phyloP scores from a whole-genome alignment of 2,797 vertebrate species.

The Dicrostonyx torquatus region DNA sequence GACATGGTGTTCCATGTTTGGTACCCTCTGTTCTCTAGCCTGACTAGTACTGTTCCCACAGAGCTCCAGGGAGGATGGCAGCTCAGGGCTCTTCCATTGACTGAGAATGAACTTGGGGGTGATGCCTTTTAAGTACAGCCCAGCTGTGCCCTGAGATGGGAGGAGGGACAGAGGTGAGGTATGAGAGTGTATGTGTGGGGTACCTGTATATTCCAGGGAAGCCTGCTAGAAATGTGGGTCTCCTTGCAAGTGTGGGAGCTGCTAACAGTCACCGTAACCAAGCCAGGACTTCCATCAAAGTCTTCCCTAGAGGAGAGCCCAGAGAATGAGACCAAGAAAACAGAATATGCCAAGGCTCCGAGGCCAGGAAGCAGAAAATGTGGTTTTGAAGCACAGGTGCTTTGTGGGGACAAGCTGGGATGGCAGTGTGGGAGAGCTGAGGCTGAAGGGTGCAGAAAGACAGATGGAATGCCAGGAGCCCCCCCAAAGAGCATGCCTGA shows the following conservation, averaged over 20 bases:
- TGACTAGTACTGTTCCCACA: too few species aligned
- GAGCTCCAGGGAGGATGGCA: rapidly evolving
- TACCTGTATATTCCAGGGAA: not conserved
- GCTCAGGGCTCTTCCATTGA: not conserved
- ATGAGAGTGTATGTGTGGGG: rapidly evolving
- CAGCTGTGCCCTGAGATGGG: rapidly evolving
- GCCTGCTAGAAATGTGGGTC: not conserved
- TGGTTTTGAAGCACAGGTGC: not conserved
- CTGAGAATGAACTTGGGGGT: not conserved
- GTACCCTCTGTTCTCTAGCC: not conserved
- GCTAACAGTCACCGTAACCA: rapidly evolving
- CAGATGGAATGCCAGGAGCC: not conserved
- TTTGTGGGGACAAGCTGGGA: too few species aligned
- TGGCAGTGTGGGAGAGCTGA: rapidly evolving
- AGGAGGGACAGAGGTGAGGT: too few species aligned
- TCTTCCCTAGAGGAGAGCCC: not conserved
- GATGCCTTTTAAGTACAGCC: too few species aligned
- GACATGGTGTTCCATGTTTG: rapidly evolving
- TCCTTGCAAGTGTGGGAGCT: not conserved
- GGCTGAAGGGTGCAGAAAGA: not conserved
- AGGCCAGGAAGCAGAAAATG: not conserved
- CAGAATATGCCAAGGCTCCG: not conserved
- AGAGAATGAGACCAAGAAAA: not conserved
- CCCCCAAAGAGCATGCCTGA: rapidly evolving
- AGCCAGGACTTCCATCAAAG: not conserved